A percentile compares a stretch with the other conserved stretches of the same genome.
Evolutionary conservation across 2,113 vertebrate species (phyloP).

Genomic region (Cromileptes altivelis): DNA sequence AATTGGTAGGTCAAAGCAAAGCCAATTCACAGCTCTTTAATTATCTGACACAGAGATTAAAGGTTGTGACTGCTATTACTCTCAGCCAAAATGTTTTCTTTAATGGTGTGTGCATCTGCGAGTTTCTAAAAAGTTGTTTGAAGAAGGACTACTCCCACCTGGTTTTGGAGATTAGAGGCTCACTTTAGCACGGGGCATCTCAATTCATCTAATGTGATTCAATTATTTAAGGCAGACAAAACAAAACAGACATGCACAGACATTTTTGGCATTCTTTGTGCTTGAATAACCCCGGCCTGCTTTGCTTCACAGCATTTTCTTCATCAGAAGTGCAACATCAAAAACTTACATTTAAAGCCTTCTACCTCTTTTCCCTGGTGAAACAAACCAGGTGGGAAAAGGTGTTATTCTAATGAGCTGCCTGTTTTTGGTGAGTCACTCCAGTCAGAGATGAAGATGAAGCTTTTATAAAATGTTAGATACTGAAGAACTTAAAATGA

Average conservation of each 20-base stretch:
- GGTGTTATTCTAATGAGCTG: background rate
- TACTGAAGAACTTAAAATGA: background rate
- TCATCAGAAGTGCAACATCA: conserved; percentile 13
- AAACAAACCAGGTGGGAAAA: background rate
- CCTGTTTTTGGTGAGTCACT: background rate
- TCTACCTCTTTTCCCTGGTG: background rate
- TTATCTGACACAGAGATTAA: conserved; percentile 49
- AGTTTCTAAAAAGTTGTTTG: conserved; percentile 6
- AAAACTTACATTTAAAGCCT: background rate
- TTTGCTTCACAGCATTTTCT: background rate
- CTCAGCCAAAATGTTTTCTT: conserved; percentile 11
- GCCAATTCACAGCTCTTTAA: conserved; percentile 37
- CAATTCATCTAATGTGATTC: conserved; percentile 26
- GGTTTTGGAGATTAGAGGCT: conserved; percentile 23
- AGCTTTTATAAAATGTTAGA: background rate
- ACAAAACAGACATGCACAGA: conserved; percentile 7
- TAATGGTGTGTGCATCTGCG: conserved; percentile 2
- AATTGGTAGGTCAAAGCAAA: conserved; percentile 48
- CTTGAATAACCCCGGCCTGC: background rate
- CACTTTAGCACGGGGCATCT: background rate
- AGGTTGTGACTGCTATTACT: conserved; percentile 50
- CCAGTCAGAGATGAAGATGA: conserved; percentile 12
- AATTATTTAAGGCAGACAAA: conserved; percentile 33
- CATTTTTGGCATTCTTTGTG: background rate
- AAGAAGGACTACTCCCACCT: background rate